Evolutionary conservation across 2,113 vertebrate species (phyloP), one percentile per base, ranked within the genome.

Genomic region (Ictidomys tridecemlineatus): DNA sequence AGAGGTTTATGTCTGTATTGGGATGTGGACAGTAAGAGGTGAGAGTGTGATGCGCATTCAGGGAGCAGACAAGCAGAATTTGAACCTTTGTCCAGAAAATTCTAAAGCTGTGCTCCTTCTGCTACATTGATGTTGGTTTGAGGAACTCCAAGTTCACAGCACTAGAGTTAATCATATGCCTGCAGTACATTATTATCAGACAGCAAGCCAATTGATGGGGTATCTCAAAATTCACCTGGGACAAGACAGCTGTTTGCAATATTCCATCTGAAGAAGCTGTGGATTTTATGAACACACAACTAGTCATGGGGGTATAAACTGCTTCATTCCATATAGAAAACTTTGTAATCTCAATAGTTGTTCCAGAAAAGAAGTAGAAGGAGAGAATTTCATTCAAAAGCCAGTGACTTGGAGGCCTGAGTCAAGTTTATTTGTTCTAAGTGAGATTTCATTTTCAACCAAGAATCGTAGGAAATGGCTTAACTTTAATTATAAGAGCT

Each of bases 121-220:
- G 3, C 42, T 26, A 10, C 3, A 72, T 13, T 12, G 32, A 20
- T 34, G 18, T 37, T 37, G 1, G 2, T 2, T 2, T 34, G 56
- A 79, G 4, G n/a, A 93, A 56, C 12, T 4, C 39, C 58, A 67
- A 28, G 8, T 26, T 42, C 48, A 83, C 0, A 51, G 45, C 22
- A 28, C 8, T 56, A 16, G 3, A 26, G 8, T 37, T 11, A 28
- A 85, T 73, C 26, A 42, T 70, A 30, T 65, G 58, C 32, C 67
- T 37, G 13, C 9, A 80, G 42, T 22, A 34, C 7, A 37, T 2
- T 91, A 45, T 45, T 91, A 11, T 8, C 37, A 82, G 72, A 74
- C 13, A 24, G 9, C 51, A 82, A 73, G 28, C 14, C n/a, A 85
- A 16, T 7, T 70, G 37, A 61, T n/a, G 39, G 56, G 24, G 4